Evolutionary conservation across 2,113 vertebrate genomes (phyloP).

Genomic region (Perognathus longimembris): DNA sequence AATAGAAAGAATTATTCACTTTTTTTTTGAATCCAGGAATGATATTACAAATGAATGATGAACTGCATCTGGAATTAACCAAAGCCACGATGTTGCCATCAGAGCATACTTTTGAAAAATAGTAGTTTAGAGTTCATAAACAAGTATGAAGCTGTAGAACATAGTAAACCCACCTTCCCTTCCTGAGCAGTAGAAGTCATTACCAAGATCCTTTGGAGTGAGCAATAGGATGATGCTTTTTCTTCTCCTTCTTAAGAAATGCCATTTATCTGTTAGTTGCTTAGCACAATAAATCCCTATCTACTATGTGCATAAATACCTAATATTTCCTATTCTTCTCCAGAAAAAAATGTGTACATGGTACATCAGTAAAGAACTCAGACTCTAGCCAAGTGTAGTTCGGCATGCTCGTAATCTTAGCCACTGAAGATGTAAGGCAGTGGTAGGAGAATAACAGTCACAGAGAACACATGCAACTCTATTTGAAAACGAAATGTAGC

Average conservation of each 20-base stretch:
- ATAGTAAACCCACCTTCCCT: neutral
- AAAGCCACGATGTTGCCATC: neutral
- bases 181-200: neutral
- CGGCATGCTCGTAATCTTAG: too few relatives aligned
- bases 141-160: neutral
- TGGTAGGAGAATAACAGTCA: too few relatives aligned
- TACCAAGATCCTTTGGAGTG: neutral
- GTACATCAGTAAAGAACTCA: neutral
- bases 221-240: neutral
- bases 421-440: too few relatives aligned
- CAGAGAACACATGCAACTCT: too few relatives aligned
- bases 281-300: neutral
- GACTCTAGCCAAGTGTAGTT: neutral
- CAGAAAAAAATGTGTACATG: neutral
- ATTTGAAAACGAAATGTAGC: too few relatives aligned
- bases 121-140: slow-evolving; percentile 1
- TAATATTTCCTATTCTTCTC: neutral
- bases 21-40: slow-evolving; percentile 12
- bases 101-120: neutral
- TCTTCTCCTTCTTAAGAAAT: neutral
- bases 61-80: slow-evolving; percentile 14
- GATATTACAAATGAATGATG: neutral
- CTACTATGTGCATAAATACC: neutral
- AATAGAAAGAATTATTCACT: too few relatives aligned
- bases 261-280: neutral